Evolutionary conservation across 2,113 vertebrate genomes (phyloP).

Genomic region (Otis tarda): DNA sequence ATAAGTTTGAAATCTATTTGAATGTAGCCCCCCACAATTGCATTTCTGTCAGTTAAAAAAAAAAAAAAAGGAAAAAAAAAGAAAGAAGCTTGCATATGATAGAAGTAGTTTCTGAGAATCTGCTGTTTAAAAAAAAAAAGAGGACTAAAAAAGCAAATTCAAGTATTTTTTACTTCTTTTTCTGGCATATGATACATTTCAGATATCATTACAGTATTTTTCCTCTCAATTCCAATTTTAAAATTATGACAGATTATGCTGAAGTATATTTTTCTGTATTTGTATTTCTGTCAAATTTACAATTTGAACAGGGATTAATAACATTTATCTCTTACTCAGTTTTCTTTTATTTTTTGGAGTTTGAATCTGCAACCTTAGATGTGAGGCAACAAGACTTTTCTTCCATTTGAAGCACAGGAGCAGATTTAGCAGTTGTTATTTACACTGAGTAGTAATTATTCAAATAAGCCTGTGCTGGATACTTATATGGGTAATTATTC

Average conservation of each 20-base stretch:
- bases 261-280: background rate
- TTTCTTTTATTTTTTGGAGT: background rate
- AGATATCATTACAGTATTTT: background rate
- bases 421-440: background rate
- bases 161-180: conserved; percentile 16
- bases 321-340: background rate
- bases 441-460: conserved; percentile 26
- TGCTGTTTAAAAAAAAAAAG: background rate
- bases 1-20: background rate
- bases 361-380: background rate
- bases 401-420: background rate
- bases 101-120: background rate
- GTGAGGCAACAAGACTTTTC: background rate
- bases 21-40: background rate
- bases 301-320: background rate
- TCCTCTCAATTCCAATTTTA: background rate
- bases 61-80: background rate
- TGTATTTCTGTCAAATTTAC: background rate
- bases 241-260: background rate
- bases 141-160: background rate
- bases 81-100: background rate
- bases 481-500: background rate
- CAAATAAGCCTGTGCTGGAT: conserved; percentile 24
- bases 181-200: background rate
- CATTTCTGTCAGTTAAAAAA: background rate